Evolutionary conservation across 2,113 vertebrate species (phyloP).

Genomic region (Etheostoma cragini): DNA sequence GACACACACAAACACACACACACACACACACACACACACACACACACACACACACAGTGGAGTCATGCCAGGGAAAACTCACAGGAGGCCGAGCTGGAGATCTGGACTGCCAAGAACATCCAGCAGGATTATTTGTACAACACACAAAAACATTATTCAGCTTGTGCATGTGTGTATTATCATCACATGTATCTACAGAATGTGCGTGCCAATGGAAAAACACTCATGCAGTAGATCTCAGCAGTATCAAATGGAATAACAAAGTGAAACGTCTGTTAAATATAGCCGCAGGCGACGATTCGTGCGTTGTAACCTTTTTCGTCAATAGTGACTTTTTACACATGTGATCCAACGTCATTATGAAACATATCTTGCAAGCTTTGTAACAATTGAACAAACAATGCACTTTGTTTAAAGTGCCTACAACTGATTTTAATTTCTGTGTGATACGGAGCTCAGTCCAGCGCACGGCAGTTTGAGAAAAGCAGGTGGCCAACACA

Average conservation of each 20-base stretch:
- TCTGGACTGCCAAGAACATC: slow-evolving; percentile 58
- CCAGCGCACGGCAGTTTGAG: no score
- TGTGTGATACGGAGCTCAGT: no score
- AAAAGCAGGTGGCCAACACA: no score
- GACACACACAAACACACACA: slow-evolving; percentile 19
- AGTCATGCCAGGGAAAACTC: slow-evolving; percentile 59
- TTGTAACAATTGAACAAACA: no score
- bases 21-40: slow-evolving; percentile 15
- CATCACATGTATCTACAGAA: not conserved
- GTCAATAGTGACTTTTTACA: no score
- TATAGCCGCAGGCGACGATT: no score
- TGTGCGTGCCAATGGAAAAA: not conserved
- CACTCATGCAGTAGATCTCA: not conserved
- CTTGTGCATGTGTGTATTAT: not conserved
- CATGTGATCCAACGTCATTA: no score
- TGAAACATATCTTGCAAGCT: no score
- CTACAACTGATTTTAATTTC: no score
- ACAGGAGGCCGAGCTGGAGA: slow-evolving; percentile 50
- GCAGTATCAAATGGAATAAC: slow-evolving; percentile 2
- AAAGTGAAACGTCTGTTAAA: slow-evolving; percentile 16
- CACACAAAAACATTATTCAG: slow-evolving; percentile 50
- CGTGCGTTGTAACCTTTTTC: no score
- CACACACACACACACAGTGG: slow-evolving; percentile 11
- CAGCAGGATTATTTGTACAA: slow-evolving; percentile 60
- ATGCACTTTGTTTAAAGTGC: no score